A percentile compares a stretch with the other conserved stretches of the same genome.
These are phyloP conservation scores for Eurystomus gularis DNA, from an alignment of 2,113 vertebrate species.

Conservation along the genomic window DNA sequence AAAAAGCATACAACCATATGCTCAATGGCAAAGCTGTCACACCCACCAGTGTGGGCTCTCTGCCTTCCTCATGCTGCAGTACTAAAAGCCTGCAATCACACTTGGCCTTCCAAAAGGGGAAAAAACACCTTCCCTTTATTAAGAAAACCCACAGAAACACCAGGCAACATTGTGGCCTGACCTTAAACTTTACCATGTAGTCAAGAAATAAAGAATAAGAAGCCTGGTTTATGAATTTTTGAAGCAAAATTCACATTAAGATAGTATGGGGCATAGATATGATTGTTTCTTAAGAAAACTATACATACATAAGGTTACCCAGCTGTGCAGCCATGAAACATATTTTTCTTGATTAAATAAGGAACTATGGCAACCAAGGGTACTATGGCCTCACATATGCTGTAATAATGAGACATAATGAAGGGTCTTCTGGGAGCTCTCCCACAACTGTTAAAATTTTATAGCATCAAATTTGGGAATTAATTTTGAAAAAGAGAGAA, in stretches of 20 bases:
- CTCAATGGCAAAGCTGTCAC: neutral
- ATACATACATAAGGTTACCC: neutral
- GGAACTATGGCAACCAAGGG: slow-evolving; percentile 39
- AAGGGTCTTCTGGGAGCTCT: slow-evolving; percentile 38
- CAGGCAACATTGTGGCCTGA: neutral
- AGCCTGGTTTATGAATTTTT: neutral
- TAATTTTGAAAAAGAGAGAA: slow-evolving; percentile 33
- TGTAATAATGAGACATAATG: slow-evolving; percentile 38
- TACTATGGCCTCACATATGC: slow-evolving; percentile 24
- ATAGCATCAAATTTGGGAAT: neutral
- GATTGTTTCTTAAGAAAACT: neutral
- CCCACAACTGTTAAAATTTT: neutral
- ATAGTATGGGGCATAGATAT: neutral
- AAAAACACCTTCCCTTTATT: neutral
- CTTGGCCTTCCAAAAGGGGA: neutral
- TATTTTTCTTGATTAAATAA: slow-evolving; percentile 34
- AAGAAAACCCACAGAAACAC: neutral
- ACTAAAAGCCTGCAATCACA: neutral
- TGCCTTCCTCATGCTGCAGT: neutral
- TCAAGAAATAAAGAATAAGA: neutral
- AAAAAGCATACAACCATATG: neutral
- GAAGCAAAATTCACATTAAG: neutral
- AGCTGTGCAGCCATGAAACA: slow-evolving; percentile 4
- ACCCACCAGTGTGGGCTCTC: neutral
- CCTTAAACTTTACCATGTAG: neutral